Evolutionary conservation across 2,888 invertebrate species (phyloP), one percentile per base, ranked within the genome.

Genomic region (Synergus laeviventris): DNA sequence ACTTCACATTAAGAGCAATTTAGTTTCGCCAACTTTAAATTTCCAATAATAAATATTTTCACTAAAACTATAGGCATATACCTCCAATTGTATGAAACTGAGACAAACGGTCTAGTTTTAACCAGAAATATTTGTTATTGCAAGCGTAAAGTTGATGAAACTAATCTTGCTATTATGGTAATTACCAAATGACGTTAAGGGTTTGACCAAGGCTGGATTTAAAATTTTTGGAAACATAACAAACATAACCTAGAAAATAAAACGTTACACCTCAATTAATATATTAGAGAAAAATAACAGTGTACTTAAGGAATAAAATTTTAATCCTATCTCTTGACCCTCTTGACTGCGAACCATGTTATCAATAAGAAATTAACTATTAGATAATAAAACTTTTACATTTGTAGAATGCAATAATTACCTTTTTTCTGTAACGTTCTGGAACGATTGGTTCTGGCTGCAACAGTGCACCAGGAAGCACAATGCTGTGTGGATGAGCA

Each of bases 401-500:
- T 21, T 18, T 56, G 2, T n/a, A 61, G 61, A 36, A 61, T 31
- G 31, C 5, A 5, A 31, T 31, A 31, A 31, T 31, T 70, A 70
- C 70, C 70, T 70, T 70, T 70, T 70, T 70, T 45, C 1, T 31
- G 24, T 1, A 31, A 24, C 31, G 16, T 9, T 45, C 24, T 70
- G 12, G 70, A 70, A 31, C 31, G 24, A 45, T 24, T 49, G 16
- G 61, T 45, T 18, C 70, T 49, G 16, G 42, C 11, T 11, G 18
- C 31, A 45, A 49, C 60, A 0, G 70, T 81, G 75, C 89, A 89
- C 89, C 88, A 89, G 0, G 84, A 24, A 8, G 84, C 74, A 73
- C 86, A 87, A 16, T 83, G 83, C 42, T 86, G 84, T 0, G 79
- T 80, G 1, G 87, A 85, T 7, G 82, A 78, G 74, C 88, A 89